Percentiles rank a stretch among this genome's conserved stretches.
phyloP scores from a whole-genome alignment of 2,113 vertebrate species.

The Cygnus buccinator region DNA sequence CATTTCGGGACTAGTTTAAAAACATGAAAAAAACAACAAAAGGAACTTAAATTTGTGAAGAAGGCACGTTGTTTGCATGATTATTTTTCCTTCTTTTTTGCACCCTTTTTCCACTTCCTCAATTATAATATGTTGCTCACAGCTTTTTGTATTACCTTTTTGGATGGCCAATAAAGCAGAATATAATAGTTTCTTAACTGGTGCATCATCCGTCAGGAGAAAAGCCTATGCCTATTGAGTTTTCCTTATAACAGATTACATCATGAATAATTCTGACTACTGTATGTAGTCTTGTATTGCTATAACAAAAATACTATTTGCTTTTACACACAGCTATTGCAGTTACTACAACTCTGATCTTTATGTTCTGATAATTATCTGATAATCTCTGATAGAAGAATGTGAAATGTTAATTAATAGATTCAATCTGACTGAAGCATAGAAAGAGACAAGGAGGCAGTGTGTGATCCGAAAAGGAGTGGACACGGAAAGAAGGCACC shows the following conservation, averaged over 20 bases:
- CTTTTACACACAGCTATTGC: not conserved
- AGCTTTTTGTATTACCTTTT: not conserved
- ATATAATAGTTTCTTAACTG: not conserved
- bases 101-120: not conserved
- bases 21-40: not conserved
- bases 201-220: not conserved
- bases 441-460: not conserved
- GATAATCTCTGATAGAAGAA: no score
- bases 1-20: not conserved
- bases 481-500: not conserved
- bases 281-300: not conserved
- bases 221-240: not conserved
- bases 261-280: not conserved
- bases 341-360: not conserved
- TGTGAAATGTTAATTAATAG: not conserved
- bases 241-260: not conserved
- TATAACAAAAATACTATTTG: not conserved
- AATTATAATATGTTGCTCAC: not conserved
- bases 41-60: not conserved
- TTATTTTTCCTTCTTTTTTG: not conserved
- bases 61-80: not conserved
- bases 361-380: not conserved
- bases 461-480: not conserved
- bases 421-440: not conserved
- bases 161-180: not conserved